Conservation (phyloP, 2,888 invertebrate species). For the Melanostoma scalare region DNA sequence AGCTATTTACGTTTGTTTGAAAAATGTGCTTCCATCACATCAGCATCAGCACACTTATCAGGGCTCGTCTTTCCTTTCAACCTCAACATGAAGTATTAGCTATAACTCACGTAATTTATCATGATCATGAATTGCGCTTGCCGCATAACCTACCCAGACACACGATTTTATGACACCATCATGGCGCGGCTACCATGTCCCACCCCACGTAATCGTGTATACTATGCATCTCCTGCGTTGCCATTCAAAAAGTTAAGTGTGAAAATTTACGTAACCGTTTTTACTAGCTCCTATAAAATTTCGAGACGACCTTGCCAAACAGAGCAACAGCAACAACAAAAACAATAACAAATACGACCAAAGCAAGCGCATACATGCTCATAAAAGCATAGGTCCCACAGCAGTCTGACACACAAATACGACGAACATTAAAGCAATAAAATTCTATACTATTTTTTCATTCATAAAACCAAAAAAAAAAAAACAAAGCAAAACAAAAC, state of each 20-base stretch:
- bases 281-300: conserved; percentile 68
- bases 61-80: conserved; percentile 28
- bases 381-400: conserved; percentile 60
- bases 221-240: conserved; percentile 17
- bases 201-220: background rate
- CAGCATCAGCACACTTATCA: conserved; percentile 30
- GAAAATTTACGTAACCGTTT: conserved; percentile 73
- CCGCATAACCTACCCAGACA: conserved; percentile 56
- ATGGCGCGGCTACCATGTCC: conserved; percentile 22
- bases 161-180: conserved; percentile 63
- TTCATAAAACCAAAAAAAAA: conserved; percentile 63
- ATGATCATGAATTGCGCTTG: conserved; percentile 58
- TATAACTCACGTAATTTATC: conserved; percentile 65
- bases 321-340: conserved; percentile 41
- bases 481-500: conserved; percentile 11
- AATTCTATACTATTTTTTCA: conserved; percentile 71
- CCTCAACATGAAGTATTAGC: conserved; percentile 56
- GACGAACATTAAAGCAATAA: conserved; percentile 68
- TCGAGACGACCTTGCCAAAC: conserved; percentile 72
- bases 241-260: conserved; percentile 65
- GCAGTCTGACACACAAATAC: conserved; percentile 62
- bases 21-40: no score
- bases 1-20: background rate
- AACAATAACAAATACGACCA: conserved; percentile 17
- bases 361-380: conserved; percentile 29